Evolutionary conservation across 2,888 invertebrate species (phyloP).

Genomic region (Mimumesa dahlbomi): DNA sequence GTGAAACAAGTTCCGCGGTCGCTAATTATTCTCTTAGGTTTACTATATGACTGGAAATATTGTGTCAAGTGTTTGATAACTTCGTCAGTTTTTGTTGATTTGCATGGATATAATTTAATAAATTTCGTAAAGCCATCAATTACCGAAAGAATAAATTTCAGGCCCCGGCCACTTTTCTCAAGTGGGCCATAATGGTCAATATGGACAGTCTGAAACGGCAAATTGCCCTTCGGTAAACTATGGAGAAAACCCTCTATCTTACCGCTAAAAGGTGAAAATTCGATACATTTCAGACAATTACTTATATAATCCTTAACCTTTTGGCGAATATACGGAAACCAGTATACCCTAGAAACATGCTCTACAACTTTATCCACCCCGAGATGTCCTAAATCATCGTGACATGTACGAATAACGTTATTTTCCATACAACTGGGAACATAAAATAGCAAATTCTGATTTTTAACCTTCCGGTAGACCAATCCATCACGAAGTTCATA

Average conservation of each 20-base stretch:
- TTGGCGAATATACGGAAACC: neutral
- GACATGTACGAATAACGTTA: too few species aligned
- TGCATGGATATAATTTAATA: neutral
- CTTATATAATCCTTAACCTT: neutral
- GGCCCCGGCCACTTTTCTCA: neutral
- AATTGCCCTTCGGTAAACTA: neutral
- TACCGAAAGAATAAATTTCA: neutral
- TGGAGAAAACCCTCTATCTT: neutral
- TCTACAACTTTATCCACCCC: neutral
- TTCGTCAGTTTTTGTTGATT: neutral
- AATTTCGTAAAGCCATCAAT: conserved; percentile 17
- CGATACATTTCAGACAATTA: neutral
- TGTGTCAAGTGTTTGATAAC: neutral
- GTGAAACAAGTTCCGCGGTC: conserved; percentile 7
- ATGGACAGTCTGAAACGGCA: neutral
- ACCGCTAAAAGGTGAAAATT: neutral
- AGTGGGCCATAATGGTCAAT: neutral
- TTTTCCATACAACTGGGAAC: neutral
- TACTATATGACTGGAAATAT: conserved; percentile 4
- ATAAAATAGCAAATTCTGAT: neutral
- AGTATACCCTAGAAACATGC: neutral
- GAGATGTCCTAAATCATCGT: too few species aligned
- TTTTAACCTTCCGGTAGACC: neutral
- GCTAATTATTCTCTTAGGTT: neutral
- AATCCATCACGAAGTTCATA: neutral